phyloP scores from a whole-genome alignment of 2,113 vertebrate genomes.

The Crotalus tigris region DNA sequence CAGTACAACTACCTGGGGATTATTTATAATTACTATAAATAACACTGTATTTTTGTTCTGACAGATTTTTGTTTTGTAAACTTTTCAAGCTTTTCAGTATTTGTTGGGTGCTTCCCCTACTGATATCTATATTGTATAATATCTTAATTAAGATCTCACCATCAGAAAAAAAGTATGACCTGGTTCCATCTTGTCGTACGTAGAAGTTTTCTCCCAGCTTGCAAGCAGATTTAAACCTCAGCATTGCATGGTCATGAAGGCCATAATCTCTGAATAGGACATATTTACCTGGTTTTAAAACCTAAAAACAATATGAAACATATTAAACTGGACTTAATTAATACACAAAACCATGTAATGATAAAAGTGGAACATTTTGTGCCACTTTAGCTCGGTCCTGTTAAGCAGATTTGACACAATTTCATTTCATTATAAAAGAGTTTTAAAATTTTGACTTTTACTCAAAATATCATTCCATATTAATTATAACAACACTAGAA shows the following conservation, averaged over 20 bases:
- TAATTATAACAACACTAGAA: background rate
- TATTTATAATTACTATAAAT: background rate
- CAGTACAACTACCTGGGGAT: background rate
- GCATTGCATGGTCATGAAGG: conserved; percentile 91
- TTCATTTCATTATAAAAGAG: background rate
- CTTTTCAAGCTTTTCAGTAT: background rate
- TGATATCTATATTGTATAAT: background rate
- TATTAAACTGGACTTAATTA: background rate
- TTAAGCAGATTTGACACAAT: background rate
- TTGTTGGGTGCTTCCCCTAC: background rate
- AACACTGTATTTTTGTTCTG: background rate
- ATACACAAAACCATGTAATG: background rate
- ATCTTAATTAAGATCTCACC: conserved; percentile 69
- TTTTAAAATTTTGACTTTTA: background rate
- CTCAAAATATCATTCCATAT: background rate
- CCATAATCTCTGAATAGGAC: conserved; percentile 95
- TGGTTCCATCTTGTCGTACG: conserved; percentile 93
- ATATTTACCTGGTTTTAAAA: conserved; percentile 85
- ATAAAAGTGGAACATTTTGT: background rate
- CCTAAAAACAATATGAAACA: conserved; percentile 63
- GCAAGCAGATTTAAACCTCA: conserved; percentile 87
- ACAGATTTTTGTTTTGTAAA: background rate
- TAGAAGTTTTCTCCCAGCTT: conserved; percentile 95
- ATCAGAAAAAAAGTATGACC: conserved; percentile 91
- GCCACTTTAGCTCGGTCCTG: background rate